These are phyloP conservation scores for Tetanocera ferruginea DNA, from an alignment of 2,888 invertebrate species.

Conservation along the genomic window DNA sequence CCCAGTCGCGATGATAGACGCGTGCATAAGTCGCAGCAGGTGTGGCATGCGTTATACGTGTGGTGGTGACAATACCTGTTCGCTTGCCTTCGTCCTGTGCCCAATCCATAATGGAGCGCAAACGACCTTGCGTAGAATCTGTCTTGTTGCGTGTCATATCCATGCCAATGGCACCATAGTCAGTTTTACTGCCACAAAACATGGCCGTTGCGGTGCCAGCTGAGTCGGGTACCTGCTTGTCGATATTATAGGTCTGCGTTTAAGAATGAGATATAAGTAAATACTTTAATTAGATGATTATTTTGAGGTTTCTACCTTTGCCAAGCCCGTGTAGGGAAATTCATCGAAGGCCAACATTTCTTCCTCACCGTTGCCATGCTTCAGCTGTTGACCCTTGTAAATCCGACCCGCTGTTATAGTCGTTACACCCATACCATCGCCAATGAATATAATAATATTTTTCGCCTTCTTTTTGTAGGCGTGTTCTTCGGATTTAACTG, in stretches of 20 bases:
- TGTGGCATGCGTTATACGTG: constrained; percentile 77
- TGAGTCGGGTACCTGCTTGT: constrained; percentile 79
- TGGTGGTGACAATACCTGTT: constrained; percentile 78
- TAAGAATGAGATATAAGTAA: not conserved
- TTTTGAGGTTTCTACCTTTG: constrained; percentile 71
- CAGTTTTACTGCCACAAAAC: constrained; percentile 76
- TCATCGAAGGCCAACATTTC: constrained; percentile 74
- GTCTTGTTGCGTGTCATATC: constrained; percentile 58
- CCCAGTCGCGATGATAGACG: constrained; percentile 74
- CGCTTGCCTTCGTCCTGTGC: constrained; percentile 73
- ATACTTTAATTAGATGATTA: not conserved
- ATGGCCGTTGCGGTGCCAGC: constrained; percentile 79
- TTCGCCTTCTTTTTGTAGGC: constrained; percentile 70
- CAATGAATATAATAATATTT: constrained; percentile 77
- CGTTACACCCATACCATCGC: constrained; percentile 79
- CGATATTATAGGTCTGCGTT: constrained; percentile 77
- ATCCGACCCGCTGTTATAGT: constrained; percentile 77
- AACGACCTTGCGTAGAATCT: constrained; percentile 68
- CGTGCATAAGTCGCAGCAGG: constrained; percentile 75
- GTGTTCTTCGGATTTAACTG: constrained; percentile 65
- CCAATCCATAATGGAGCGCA: constrained; percentile 73
- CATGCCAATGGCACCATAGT: constrained; percentile 73
- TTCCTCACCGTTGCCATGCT: constrained; percentile 73
- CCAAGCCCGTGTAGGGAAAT: constrained; percentile 74
- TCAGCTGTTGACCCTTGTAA: constrained; percentile 72